These are phyloP conservation scores for Galendromus occidentalis DNA, from an alignment of 1,140 invertebrate species.

Conservation along the genomic window DNA sequence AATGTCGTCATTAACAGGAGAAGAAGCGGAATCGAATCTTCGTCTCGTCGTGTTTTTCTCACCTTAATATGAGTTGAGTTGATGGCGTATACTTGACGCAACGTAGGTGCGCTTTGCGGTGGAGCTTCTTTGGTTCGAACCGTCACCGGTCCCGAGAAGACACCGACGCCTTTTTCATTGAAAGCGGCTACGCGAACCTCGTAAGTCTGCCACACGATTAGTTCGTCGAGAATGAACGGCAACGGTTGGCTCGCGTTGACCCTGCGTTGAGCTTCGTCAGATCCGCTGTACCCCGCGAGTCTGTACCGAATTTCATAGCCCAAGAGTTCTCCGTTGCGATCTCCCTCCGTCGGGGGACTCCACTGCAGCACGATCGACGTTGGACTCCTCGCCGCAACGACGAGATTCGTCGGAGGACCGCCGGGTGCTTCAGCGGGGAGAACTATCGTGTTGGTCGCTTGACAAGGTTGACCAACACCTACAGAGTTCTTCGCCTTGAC, in stretches of 20 bases:
- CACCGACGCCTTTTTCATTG: slow-evolving; percentile 86
- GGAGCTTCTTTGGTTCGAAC: slow-evolving; percentile 84
- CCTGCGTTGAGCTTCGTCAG: slow-evolving; percentile 47
- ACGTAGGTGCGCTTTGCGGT: slow-evolving; percentile 19
- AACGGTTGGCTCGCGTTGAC: slow-evolving; percentile 78
- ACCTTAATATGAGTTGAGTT: slow-evolving; percentile 4
- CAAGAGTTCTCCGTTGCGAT: slow-evolving; percentile 71
- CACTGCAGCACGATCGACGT: slow-evolving; percentile 93
- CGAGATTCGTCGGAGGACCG: slow-evolving; percentile 65
- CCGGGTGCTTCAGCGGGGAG: slow-evolving; percentile 47
- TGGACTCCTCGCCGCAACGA: slow-evolving; percentile 69
- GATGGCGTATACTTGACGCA: slow-evolving; percentile 6
- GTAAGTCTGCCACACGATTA: slow-evolving; percentile 96
- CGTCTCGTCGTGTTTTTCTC: no score
- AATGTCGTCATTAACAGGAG: not conserved
- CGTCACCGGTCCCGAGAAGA: slow-evolving; percentile 69
- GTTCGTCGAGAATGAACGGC: slow-evolving; percentile 72
- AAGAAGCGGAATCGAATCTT: slow-evolving; percentile 1
- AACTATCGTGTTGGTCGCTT: slow-evolving; percentile 61
- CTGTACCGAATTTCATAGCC: slow-evolving; percentile 82
- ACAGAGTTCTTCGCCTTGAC: slow-evolving; percentile 82
- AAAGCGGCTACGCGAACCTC: slow-evolving; percentile 90
- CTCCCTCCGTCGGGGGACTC: slow-evolving; percentile 27
- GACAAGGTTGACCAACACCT: slow-evolving; percentile 72
- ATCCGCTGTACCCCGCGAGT: slow-evolving; percentile 61